Base-by-base conservation (phyloP, 1,140 invertebrate species). In the Pentalonia nigronervosa region DNA sequence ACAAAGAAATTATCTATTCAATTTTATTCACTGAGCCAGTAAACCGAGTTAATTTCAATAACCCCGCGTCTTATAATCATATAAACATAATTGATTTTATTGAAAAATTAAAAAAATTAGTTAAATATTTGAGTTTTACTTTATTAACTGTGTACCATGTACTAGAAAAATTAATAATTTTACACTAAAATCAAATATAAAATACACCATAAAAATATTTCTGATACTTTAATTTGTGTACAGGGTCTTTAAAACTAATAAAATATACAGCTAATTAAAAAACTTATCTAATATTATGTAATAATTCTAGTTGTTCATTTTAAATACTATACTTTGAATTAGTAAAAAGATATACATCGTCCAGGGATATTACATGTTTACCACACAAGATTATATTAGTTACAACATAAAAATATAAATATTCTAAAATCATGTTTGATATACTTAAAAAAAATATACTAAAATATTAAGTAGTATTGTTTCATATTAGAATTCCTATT, bases 391-490 rank as follows among this genome's bases (percentile, higher is more conserved):
- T 67, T 34, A n/a, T n/a, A 34, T 76, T n/a, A n/a, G n/a, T 17
- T 76, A 76, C 60, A 76, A 76, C 30, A 34, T 76, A 76, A 76
- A 76, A 76, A n/a, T 60, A 30, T 60, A 60, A 67, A 30, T 67
- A n/a, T 67, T 67, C 30, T n/a, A 67, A n/a, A 30, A 67, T 67
- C 3, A 30, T 67, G 11, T 67, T 60, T 30, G 60, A 67, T 67
- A 11, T 67, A n/a, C 30, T 14, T 67, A 21, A 87, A 86, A 17
- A 36, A 30, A 45, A 25, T 84, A 86, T 86, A 14, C 8, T 45
- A 86, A 14, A 47, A 30, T 47, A 84, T 45, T 88, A 88, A 88
- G 87, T 88, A 88, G 87, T 76, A 88, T 88, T 88, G 23, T 50
- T 34, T 17, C 30, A 23, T 50, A 88, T 9, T 17, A 17, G 14